These are phyloP conservation scores for Passerina amoena DNA, from an alignment of 2,113 vertebrate genomes.

Conservation along the genomic window DNA sequence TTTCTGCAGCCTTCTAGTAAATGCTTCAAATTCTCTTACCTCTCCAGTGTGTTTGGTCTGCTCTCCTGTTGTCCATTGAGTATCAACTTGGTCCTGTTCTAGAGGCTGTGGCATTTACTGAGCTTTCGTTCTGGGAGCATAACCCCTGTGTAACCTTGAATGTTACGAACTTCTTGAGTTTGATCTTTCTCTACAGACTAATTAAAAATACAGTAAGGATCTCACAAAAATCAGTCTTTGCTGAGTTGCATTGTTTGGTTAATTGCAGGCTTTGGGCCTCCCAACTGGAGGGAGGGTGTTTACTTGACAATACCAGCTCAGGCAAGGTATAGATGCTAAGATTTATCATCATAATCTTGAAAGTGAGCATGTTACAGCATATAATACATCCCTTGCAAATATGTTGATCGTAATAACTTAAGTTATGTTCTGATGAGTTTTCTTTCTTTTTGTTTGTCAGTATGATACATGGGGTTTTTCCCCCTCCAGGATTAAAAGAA, in stretches of 20 bases:
- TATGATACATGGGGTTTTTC: neutral
- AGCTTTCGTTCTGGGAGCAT: neutral
- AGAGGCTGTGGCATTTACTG: neutral
- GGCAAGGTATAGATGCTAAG: neutral
- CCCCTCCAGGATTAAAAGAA: neutral
- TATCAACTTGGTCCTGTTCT: neutral
- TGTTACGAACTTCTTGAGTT: neutral
- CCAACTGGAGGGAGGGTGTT: neutral
- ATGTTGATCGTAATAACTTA: neutral
- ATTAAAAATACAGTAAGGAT: neutral
- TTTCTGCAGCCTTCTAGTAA: neutral
- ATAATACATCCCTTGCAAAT: neutral
- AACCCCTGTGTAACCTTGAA: neutral
- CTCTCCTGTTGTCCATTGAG: neutral
- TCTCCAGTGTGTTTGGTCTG: neutral
- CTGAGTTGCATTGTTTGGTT: neutral
- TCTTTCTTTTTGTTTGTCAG: neutral
- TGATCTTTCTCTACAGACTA: neutral
- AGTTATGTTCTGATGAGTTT: neutral
- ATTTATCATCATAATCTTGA: neutral
- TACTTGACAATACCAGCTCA: neutral
- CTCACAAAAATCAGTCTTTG: neutral
- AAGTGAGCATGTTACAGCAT: neutral
- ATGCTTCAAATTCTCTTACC: neutral
- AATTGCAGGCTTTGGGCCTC: neutral